phyloP scores from a whole-genome alignment of 2,888 invertebrate species.

The Coleophora flavipennella region DNA sequence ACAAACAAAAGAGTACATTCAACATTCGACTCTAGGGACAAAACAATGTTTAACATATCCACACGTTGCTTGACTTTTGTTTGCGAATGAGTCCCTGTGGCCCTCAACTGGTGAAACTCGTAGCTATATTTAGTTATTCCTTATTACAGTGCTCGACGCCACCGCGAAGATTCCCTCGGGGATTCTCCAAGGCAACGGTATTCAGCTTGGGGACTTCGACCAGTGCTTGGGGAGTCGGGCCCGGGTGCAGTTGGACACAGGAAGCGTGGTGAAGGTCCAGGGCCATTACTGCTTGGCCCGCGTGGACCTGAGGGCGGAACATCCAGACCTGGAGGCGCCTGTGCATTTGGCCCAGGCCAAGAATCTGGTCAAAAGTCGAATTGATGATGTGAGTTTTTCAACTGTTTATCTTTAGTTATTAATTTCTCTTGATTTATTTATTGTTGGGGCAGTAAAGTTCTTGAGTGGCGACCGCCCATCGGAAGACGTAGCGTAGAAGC shows the following conservation, averaged over 20 bases:
- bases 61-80: conserved; percentile 3
- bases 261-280: conserved; percentile 73
- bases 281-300: conserved; percentile 80
- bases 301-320: conserved; percentile 74
- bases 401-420: no score
- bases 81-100: conserved; percentile 24
- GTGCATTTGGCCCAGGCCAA: conserved; percentile 77
- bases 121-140: conserved; percentile 31
- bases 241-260: conserved; percentile 71
- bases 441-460: no score
- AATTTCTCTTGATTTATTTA: no score
- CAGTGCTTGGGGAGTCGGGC: conserved; percentile 76
- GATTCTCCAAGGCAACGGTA: conserved; percentile 78
- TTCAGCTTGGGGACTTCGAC: conserved; percentile 81
- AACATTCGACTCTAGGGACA: not conserved
- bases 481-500: no score
- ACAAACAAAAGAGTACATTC: not conserved
- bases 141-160: conserved; percentile 79
- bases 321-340: conserved; percentile 73
- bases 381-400: conserved; percentile 71
- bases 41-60: not conserved
- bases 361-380: conserved; percentile 74
- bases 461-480: no score
- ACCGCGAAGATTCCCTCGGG: conserved; percentile 81
- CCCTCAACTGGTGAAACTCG: conserved; percentile 29